phyloP scores from a whole-genome alignment of 2,797 vertebrate species.

The Arnoldichthys spilopterus region DNA sequence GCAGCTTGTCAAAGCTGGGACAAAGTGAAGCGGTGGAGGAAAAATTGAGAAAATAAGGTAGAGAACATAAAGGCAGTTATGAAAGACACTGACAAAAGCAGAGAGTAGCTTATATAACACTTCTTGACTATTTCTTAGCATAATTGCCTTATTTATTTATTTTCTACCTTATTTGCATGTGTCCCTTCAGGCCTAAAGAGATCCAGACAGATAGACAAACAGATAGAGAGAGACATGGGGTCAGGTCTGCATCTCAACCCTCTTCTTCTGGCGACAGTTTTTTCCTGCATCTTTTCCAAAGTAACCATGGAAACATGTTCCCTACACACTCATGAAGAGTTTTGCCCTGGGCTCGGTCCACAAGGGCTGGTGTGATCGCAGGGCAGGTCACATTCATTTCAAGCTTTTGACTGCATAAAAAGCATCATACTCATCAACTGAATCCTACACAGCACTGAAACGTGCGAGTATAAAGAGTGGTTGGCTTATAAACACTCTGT shows the following conservation, averaged over 20 bases:
- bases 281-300: slow-evolving; percentile 12
- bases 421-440: background rate
- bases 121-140: slow-evolving; percentile 20
- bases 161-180: background rate
- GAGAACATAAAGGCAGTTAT: slow-evolving; percentile 7
- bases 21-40: background rate
- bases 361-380: background rate
- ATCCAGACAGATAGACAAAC: background rate
- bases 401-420: background rate
- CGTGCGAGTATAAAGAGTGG: background rate
- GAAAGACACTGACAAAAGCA: slow-evolving; percentile 9
- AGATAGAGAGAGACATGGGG: slow-evolving; percentile 14
- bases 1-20: slow-evolving; percentile 17
- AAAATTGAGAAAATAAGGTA: slow-evolving; percentile 18
- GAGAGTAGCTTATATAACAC: slow-evolving; percentile 16
- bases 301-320: slow-evolving; percentile 51
- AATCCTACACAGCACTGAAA: background rate
- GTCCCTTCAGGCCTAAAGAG: background rate
- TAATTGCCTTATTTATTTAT: slow-evolving; percentile 3
- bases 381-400: background rate
- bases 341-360: background rate
- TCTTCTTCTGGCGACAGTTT: slow-evolving; percentile 28
- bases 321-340: slow-evolving; percentile 12
- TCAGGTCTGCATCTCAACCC: slow-evolving; percentile 34
- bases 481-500: background rate